Conservation (phyloP, 2,113 vertebrate species). For the Seriola quinqueradiata region DNA sequence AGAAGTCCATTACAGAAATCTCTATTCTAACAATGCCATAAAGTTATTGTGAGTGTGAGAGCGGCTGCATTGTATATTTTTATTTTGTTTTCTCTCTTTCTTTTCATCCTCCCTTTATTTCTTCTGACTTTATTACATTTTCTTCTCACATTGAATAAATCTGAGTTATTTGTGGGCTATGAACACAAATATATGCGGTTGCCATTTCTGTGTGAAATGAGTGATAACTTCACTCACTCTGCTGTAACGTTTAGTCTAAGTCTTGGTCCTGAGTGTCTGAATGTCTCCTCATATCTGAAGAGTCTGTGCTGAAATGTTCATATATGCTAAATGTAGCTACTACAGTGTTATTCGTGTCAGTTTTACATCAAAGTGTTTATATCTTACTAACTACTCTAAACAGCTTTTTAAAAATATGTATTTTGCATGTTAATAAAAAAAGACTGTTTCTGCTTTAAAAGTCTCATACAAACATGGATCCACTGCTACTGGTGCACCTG, state of each 20-base stretch:
- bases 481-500: constrained; percentile 17
- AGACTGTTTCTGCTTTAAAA: neutral
- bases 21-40: neutral
- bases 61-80: neutral
- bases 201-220: neutral
- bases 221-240: neutral
- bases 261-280: neutral
- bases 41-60: neutral
- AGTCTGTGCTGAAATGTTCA: neutral
- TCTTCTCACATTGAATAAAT: neutral
- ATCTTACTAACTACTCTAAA: no score
- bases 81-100: neutral
- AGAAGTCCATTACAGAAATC: constrained; percentile 4
- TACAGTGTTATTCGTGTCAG: no score
- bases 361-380: no score
- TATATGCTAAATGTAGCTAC: neutral
- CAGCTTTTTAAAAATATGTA: no score
- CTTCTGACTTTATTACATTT: neutral
- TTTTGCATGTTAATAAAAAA: neutral
- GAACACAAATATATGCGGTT: neutral
- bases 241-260: neutral
- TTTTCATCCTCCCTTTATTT: neutral
- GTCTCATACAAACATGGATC: neutral
- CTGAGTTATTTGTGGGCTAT: neutral
- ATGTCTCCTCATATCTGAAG: no score